Evolutionary conservation across 1,140 invertebrate species (phyloP), one percentile per base, ranked within the genome.

Genomic region (Monomorium pharaonis): DNA sequence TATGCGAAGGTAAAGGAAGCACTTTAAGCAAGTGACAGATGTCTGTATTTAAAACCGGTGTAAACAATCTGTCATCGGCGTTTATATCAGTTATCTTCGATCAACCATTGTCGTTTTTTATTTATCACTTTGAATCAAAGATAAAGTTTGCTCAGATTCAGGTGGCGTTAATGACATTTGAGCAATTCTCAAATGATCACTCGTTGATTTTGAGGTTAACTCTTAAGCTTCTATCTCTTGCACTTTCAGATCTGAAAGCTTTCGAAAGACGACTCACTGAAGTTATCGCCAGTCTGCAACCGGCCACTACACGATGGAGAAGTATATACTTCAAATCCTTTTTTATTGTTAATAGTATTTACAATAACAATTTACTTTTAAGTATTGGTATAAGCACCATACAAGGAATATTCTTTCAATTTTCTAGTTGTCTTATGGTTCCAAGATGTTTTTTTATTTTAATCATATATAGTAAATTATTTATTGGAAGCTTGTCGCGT

Each of bases 211-310:
- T 70, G 24, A 80, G 72, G 60, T 87, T 86, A 88, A 87, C 16
- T 65, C 63, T 51, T 63, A 69, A 63, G 42, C 77, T 85, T 74
- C 12, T 89, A 89, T 90, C 89, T 90, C 94, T 94, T 93, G 14
- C 44, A 93, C 91, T 97, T 97, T 92, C 95, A 99, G 99, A 99
- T 96, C 96, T 99, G 87, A 99, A 99, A 95, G 98, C 99, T 47
- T 99, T 99, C 95, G 99, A 99, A 94, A 96, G 98, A 85, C 96
- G 99, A 77, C 95, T 99, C 3, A 99, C 98, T 9, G 99, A 99
- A 96, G 98, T 99, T n/a, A 98, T 99, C 93, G 97, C 97, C 88
- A 98, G 98, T 94, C 96, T 99, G 85, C 98, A 98, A 92, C 99
- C 99, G 69, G 97, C 98, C 67, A 98, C 98, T 76, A 96, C 97